Conservation (phyloP, 2,113 vertebrate species). For the Cacatua alba region DNA sequence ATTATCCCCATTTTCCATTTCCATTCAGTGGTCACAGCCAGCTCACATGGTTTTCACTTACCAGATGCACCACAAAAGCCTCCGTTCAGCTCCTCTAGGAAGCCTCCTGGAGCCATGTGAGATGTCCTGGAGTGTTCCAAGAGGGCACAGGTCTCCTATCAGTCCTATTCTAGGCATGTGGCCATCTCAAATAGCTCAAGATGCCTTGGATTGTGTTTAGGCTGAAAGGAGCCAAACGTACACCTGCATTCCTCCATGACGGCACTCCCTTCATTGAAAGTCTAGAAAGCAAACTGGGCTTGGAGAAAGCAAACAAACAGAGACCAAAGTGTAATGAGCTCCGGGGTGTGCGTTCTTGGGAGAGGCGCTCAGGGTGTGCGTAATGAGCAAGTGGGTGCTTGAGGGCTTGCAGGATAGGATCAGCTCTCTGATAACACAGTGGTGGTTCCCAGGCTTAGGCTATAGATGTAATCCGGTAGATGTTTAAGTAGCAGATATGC, state of each 20-base stretch:
- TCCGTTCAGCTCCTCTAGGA: not conserved
- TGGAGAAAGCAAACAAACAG: slow-evolving; percentile 45
- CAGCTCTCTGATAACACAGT: slow-evolving; percentile 4
- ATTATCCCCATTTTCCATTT: not conserved
- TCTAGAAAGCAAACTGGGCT: slow-evolving; percentile 37
- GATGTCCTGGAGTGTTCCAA: not conserved
- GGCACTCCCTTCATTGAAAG: slow-evolving; percentile 44
- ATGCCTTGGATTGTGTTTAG: not conserved
- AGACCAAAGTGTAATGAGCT: not conserved
- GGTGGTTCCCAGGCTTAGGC: slow-evolving; percentile 10
- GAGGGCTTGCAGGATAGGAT: slow-evolving; percentile 39
- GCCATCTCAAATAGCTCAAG: not conserved
- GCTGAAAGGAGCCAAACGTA: not conserved
- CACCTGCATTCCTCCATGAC: slow-evolving; percentile 12
- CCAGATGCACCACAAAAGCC: not conserved
- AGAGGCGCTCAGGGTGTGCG: slow-evolving; percentile 26
- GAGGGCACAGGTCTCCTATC: not conserved
- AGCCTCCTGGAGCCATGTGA: not conserved
- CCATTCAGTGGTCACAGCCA: not conserved
- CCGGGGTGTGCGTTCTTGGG: not conserved
- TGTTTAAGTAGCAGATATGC: not conserved
- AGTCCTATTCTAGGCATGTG: not conserved
- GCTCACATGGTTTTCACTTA: not conserved
- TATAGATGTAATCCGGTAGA: not conserved
- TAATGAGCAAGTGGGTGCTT: slow-evolving; percentile 27